Base-by-base conservation (phyloP, 2,113 vertebrate genomes). In the Podocnemis expansa region DNA sequence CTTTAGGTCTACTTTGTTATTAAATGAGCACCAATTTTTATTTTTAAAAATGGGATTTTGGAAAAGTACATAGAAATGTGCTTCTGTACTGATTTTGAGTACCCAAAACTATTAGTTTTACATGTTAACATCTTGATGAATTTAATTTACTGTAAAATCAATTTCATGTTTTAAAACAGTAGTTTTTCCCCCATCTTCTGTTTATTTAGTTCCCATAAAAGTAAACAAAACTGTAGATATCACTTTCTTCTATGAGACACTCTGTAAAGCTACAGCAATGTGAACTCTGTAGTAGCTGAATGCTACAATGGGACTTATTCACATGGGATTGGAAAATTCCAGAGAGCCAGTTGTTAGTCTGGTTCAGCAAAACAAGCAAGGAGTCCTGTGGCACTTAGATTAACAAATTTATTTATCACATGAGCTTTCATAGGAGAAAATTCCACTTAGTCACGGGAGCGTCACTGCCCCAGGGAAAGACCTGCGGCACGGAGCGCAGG, bases 141-240 rank as follows among this genome's bases (percentile, higher is more conserved):
- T 78, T 83, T 78, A 0, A 78, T 45, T 78, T 54, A 3, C 76
- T 43, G 22, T 54, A 51, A 9, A 73, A 88, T 51, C 12, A 76
- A 29, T 49, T 82, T 22, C 43, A 58, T 43, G 45, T 25, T 49
- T 80, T 84, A 27, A 93, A 92, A 78, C 55, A 3, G 10, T 34
- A 85, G 83, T 16, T 3, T n/a, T 6, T 67, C 84, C 54, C 5
- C 6, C 5, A 1, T 1, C 0, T 0, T 12, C 0, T 1, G 1
- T 10, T 6, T 6, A 5, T 63, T 73, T 80, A 43, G 34, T 16
- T 12, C 63, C 49, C 63, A 13, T 52, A 73, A 78, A 54, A 83
- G 17, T 21, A 91, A 90, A 85, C 5, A 85, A 41, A 24, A 85
- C 19, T 84, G 31, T 31, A 45, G 45, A 5, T 41, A 45, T n/a